Conservation (phyloP, 2,888 invertebrate genomes). For the Embidobia sp. region DNA sequence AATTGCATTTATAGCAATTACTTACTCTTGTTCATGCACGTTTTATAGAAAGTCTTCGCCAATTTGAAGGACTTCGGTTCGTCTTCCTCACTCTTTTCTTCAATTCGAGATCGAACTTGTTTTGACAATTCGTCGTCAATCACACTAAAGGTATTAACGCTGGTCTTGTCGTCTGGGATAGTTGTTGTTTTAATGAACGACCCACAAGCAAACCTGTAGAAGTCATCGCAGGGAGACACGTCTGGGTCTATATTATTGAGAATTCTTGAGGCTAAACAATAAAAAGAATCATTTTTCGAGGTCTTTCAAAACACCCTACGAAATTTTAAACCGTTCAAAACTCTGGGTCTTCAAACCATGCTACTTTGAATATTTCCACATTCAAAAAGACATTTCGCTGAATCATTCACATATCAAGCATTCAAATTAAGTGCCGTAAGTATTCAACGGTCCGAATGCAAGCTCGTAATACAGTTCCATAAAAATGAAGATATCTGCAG, state of each 20-base stretch:
- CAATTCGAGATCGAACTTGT: constrained; percentile 46
- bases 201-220: constrained; percentile 65
- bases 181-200: constrained; percentile 44
- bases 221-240: constrained; percentile 77
- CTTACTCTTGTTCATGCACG: constrained; percentile 65
- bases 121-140: constrained; percentile 49
- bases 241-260: constrained; percentile 87
- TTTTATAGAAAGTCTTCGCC: constrained; percentile 56
- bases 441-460: too few species aligned
- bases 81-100: constrained; percentile 32
- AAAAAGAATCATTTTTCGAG: too few species aligned
- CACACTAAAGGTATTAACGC: constrained; percentile 36
- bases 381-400: too few species aligned
- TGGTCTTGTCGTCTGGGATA: constrained; percentile 50
- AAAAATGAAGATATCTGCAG: too few species aligned
- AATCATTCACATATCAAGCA: too few species aligned
- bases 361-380: too few species aligned
- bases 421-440: too few species aligned
- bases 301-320: too few species aligned
- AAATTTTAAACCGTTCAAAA: not conserved
- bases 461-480: too few species aligned
- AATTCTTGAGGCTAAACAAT: constrained; percentile 86
- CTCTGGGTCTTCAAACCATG: too few species aligned
- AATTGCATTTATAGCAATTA: too few species aligned
- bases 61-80: constrained; percentile 53